A percentile compares a stretch with the other conserved stretches of the same genome.
These are phyloP conservation scores for Sympetrum striolatum DNA, from an alignment of 2,888 invertebrate genomes.

Conservation along the genomic window DNA sequence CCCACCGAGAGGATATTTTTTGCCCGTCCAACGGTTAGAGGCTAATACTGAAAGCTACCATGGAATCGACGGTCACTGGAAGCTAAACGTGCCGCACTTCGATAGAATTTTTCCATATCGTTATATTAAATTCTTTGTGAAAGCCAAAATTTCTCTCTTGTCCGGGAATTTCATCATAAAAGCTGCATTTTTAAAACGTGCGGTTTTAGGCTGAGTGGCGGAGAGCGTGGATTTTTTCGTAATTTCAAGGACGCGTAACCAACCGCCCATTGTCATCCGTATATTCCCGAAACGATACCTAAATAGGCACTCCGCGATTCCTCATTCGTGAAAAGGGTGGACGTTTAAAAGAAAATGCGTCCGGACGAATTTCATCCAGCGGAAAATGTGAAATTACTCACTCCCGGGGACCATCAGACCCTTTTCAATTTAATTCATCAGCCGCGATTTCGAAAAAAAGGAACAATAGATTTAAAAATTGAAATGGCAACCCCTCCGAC, in stretches of 20 bases:
- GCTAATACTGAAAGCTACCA: conserved; percentile 21
- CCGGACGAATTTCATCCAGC: no score
- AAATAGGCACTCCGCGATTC: no score
- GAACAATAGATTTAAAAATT: no score
- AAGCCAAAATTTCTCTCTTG: background rate
- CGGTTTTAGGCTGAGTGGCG: background rate
- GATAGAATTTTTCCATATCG: background rate
- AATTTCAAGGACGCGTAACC: background rate
- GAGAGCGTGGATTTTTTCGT: background rate
- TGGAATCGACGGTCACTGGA: background rate
- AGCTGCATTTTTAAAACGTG: background rate
- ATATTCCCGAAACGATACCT: no score
- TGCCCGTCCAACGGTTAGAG: background rate
- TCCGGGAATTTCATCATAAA: background rate
- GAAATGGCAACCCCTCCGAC: no score
- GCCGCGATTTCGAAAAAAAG: no score
- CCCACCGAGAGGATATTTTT: background rate
- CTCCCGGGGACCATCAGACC: no score
- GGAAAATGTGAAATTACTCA: no score
- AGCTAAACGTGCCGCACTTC: background rate
- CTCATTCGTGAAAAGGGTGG: no score
- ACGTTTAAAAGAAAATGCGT: no score
- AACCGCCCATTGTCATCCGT: no score
- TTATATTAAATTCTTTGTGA: background rate
- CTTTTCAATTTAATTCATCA: no score